phyloP scores from a whole-genome alignment of 1,140 invertebrate species.

The Spodoptera frugiperda region DNA sequence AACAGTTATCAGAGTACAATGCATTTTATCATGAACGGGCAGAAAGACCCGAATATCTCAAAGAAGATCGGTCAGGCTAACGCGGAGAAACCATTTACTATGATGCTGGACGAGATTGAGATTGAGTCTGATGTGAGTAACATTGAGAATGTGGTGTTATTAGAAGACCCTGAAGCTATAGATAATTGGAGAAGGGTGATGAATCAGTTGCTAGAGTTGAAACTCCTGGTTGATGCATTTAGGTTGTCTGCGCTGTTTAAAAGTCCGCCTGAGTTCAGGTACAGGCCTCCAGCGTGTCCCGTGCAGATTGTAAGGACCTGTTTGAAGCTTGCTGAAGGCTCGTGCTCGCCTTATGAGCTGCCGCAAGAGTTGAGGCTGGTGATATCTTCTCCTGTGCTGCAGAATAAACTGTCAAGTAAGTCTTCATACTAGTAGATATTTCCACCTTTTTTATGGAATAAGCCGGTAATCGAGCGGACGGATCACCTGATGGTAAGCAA shows the following conservation, averaged over 20 bases:
- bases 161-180: slow-evolving; percentile 71
- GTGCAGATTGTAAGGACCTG: slow-evolving; percentile 78
- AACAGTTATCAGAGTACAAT: slow-evolving; percentile 74
- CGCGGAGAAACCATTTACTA: slow-evolving; percentile 73
- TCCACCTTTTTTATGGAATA: too few relatives aligned
- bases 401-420: slow-evolving; percentile 76
- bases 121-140: slow-evolving; percentile 80
- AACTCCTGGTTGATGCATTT: slow-evolving; percentile 75
- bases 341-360: slow-evolving; percentile 77
- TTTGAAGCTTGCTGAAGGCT: slow-evolving; percentile 75
- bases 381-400: slow-evolving; percentile 74
- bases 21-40: slow-evolving; percentile 73
- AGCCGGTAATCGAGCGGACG: too few relatives aligned
- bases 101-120: slow-evolving; percentile 78
- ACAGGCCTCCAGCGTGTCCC: slow-evolving; percentile 69
- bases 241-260: slow-evolving; percentile 75
- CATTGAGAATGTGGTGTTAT: slow-evolving; percentile 71
- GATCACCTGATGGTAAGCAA: too few relatives aligned
- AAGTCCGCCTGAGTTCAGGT: slow-evolving; percentile 67
- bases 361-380: slow-evolving; percentile 78
- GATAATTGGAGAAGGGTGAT: slow-evolving; percentile 73
- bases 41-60: slow-evolving; percentile 67
- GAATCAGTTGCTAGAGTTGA: slow-evolving; percentile 70
- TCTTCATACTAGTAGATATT: not conserved
- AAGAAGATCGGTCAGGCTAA: slow-evolving; percentile 61